Conservation (phyloP, 2,113 vertebrate species). For the Taurulus bubalis region DNA sequence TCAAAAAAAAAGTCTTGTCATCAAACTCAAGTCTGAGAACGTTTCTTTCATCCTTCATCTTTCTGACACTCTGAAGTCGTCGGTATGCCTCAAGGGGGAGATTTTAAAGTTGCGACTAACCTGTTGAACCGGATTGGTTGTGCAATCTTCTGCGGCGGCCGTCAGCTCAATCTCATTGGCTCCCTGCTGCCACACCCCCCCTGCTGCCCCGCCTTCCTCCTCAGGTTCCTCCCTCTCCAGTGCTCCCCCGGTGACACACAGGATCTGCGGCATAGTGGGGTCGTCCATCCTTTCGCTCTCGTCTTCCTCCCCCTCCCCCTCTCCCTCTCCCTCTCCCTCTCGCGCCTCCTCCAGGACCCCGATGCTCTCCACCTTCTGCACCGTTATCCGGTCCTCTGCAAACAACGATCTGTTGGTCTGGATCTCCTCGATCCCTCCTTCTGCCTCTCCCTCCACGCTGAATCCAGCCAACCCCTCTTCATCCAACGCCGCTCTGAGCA, state of each 20-base stretch:
- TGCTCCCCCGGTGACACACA: slow-evolving; percentile 77
- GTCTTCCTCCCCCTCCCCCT: slow-evolving; percentile 65
- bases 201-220: slow-evolving; percentile 40
- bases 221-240: slow-evolving; percentile 66
- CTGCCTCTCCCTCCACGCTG: slow-evolving; percentile 69
- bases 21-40: not conserved
- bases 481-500: slow-evolving; percentile 48
- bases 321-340: slow-evolving; percentile 61
- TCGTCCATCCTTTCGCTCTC: slow-evolving; percentile 71
- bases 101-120: slow-evolving; percentile 25
- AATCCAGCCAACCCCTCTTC: slow-evolving; percentile 50
- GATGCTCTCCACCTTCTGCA: slow-evolving; percentile 80
- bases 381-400: slow-evolving; percentile 62
- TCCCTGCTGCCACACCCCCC: slow-evolving; percentile 47
- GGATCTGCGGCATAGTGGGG: slow-evolving; percentile 80
- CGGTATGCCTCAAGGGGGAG: not conserved
- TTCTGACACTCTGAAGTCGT: not conserved
- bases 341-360: slow-evolving; percentile 74
- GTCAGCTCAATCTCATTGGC: slow-evolving; percentile 39
- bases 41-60: too few relatives aligned
- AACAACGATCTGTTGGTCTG: slow-evolving; percentile 72
- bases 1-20: too few relatives aligned
- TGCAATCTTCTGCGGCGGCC: slow-evolving; percentile 2
- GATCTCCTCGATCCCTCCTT: slow-evolving; percentile 81
- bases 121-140: slow-evolving; percentile 38